Conservation (phyloP, 1,140 invertebrate genomes). For the Neuroterus valhalla region DNA sequence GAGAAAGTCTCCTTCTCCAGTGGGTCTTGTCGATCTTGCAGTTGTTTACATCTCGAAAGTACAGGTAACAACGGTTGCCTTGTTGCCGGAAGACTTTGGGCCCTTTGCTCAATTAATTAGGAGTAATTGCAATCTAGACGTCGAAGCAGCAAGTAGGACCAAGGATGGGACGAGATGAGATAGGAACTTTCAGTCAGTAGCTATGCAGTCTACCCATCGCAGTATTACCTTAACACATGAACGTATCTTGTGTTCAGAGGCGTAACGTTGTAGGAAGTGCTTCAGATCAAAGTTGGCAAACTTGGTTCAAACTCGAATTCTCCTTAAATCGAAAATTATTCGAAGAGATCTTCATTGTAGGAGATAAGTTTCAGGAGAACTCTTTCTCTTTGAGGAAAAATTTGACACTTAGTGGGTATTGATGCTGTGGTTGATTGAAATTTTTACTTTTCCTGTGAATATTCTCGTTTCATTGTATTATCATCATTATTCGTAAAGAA, state of each 20-base stretch:
- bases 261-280: constrained; percentile 53
- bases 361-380: background rate
- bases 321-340: background rate
- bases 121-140: constrained; percentile 63
- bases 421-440: no score
- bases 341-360: background rate
- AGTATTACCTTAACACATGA: constrained; percentile 36
- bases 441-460: no score
- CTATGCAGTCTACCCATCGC: constrained; percentile 21
- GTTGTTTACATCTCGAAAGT: constrained; percentile 15
- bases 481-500: no score
- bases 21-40: constrained; percentile 1
- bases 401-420: no score
- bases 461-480: no score
- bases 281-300: constrained; percentile 68
- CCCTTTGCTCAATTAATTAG: constrained; percentile 66
- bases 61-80: constrained; percentile 9
- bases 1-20: background rate
- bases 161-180: constrained; percentile 32
- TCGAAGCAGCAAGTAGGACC: constrained; percentile 39
- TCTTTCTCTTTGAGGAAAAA: no score
- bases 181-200: constrained; percentile 33
- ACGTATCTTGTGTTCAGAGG: constrained; percentile 46
- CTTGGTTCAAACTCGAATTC: constrained; percentile 53
- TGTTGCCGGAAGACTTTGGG: constrained; percentile 8